A percentile compares a stretch with the other conserved stretches of the same genome.
Evolutionary conservation across 2,113 vertebrate species (phyloP).

Genomic region (Paracanthobrama guichenoti): DNA sequence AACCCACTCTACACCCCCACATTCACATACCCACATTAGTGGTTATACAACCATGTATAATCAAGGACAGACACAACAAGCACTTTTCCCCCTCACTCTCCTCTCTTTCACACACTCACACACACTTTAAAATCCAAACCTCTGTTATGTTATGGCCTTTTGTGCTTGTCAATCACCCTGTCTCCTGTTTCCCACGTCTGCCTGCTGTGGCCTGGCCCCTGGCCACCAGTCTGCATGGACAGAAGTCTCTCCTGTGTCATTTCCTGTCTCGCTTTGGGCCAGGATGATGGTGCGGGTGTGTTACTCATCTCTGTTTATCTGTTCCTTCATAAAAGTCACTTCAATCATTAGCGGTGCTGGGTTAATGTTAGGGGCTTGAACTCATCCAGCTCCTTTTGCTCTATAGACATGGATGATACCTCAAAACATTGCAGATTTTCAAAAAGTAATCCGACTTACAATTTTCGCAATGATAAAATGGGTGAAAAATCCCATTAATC

Average conservation of each 20-base stretch:
- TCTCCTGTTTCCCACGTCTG: conserved; percentile 49
- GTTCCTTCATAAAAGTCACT: not conserved
- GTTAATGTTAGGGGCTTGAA: not conserved
- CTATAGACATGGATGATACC: not conserved
- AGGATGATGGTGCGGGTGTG: not conserved
- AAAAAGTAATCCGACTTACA: not conserved
- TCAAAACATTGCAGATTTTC: not conserved
- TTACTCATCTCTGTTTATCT: conserved; percentile 7
- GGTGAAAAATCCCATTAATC: not conserved
- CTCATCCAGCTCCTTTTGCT: not conserved
- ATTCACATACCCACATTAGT: not conserved
- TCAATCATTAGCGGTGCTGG: not conserved
- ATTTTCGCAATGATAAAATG: not conserved
- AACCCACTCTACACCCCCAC: not conserved
- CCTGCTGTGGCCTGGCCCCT: conserved; percentile 31
- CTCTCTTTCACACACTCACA: conserved; percentile 20
- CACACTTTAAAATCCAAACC: conserved; percentile 33
- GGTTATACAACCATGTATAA: conserved; percentile 38
- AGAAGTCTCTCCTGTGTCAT: conserved; percentile 3
- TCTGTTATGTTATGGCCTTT: conserved; percentile 59
- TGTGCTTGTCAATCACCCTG: conserved; percentile 62
- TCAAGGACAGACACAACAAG: conserved; percentile 36
- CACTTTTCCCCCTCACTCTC: not conserved
- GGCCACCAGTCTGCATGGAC: conserved; percentile 3
- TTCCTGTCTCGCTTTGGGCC: not conserved